phyloP scores from a whole-genome alignment of 1,140 invertebrate genomes.

The Matsumurasca onukii region DNA sequence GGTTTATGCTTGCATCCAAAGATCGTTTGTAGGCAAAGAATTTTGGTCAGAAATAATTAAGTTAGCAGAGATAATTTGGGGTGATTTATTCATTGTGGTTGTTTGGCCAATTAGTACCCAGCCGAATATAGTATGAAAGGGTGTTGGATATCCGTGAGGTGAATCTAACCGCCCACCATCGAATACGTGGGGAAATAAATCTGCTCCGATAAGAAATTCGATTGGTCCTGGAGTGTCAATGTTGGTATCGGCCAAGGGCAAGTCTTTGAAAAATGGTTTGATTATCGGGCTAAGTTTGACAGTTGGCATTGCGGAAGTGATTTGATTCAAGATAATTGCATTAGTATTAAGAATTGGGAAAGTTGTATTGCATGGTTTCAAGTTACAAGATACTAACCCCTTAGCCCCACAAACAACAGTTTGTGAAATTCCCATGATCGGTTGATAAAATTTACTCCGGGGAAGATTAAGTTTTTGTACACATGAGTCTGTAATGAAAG shows the following conservation, averaged over 20 bases:
- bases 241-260: background rate
- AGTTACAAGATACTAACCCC: too few species aligned
- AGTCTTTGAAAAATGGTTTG: background rate
- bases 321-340: background rate
- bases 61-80: background rate
- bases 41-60: too few species aligned
- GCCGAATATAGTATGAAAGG: background rate
- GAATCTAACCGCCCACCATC: background rate
- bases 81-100: too few species aligned
- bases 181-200: background rate
- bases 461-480: too few species aligned
- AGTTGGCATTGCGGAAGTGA: background rate
- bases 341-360: background rate
- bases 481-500: too few species aligned
- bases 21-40: background rate
- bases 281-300: background rate
- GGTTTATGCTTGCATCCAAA: background rate
- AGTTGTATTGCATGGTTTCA: too few species aligned
- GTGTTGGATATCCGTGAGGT: background rate
- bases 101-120: background rate
- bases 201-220: background rate
- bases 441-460: too few species aligned
- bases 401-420: too few species aligned
- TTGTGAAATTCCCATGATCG: too few species aligned
- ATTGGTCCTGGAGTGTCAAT: background rate